Base-by-base conservation (phyloP, 2,113 vertebrate species). In the Mustela lutreola region DNA sequence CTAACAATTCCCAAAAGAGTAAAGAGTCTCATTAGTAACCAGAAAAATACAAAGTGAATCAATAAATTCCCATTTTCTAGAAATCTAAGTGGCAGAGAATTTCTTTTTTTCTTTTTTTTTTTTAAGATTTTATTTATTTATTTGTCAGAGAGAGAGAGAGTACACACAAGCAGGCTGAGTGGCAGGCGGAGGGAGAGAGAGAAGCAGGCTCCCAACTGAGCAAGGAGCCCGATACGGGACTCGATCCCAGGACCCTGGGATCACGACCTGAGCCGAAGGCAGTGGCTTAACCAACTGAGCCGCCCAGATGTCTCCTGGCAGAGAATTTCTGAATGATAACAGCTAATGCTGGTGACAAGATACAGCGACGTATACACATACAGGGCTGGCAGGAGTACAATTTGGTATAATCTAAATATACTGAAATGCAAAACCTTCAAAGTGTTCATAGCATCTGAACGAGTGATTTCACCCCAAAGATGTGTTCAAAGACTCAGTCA, bases 41-140 rank as follows among this genome's bases (percentile, higher is more conserved):
- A 96, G 79, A 95, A 95, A 93, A 84, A 80, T 28, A 50, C 22
- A 76, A 53, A 92, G 42, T 50, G 48, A 91, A 82, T 92, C 73
- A 85, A 94, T 58, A 60, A 58, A 88, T 93, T 84, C 24, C 60
- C 50, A 58, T 85, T 96, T 91, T 75, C 71, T 89, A 70, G 71
- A 85, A 94, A 89, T 39, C 28, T 48, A 89, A 88, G 33, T 48
- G 14, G 36, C 60, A 95, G 65, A 63, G 63, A 11, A 75, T 26
- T 75, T 91, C 60, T 83, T 42, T 42, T 42, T 42, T 42, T 42
- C 42, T 42, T 42, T 42, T 42, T 42, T 42, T 42, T 42, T 42
- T 42, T 42, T 4, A 42, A 42, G 42, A 42, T 42, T 42, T 42
- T 42, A 42, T 42, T 42, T 42, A 42, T 42, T 42, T 42, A 42